These are phyloP conservation scores for Macrosiphum euphorbiae DNA, from an alignment of 2,888 invertebrate genomes.

Conservation along the genomic window DNA sequence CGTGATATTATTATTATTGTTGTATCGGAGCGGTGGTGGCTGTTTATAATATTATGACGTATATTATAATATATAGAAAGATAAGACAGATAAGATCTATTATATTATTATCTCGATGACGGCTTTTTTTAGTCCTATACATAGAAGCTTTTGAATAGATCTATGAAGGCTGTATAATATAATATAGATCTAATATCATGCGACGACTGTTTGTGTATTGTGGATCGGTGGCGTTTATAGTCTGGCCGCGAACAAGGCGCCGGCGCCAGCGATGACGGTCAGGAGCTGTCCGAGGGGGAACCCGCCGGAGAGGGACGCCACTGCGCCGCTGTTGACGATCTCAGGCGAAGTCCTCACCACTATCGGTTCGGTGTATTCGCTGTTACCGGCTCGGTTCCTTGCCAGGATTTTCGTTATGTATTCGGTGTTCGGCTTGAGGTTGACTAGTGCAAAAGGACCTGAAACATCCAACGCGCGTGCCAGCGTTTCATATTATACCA, in stretches of 20 bases:
- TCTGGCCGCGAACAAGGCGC: not conserved
- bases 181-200: constrained; percentile 5
- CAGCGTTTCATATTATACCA: not conserved
- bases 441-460: constrained; percentile 54
- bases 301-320: not conserved
- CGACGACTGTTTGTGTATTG: not conserved
- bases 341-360: constrained; percentile 18
- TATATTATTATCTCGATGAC: no score
- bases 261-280: not conserved
- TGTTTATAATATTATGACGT: no score
- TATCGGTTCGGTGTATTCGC: constrained; percentile 20
- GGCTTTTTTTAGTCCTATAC: not conserved
- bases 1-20: no score
- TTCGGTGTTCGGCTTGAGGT: constrained; percentile 54
- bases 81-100: no score
- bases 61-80: no score
- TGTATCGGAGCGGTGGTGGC: no score
- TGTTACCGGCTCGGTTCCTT: constrained; percentile 36
- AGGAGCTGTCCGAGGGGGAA: not conserved
- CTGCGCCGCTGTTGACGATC: constrained; percentile 18
- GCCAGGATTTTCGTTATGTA: constrained; percentile 46
- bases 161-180: not conserved
- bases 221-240: not conserved
- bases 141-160: not conserved
- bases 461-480: not conserved